These are phyloP conservation scores for Scaptomyza parva DNA, from an alignment of 2,888 invertebrate genomes.

Conservation along the genomic window DNA sequence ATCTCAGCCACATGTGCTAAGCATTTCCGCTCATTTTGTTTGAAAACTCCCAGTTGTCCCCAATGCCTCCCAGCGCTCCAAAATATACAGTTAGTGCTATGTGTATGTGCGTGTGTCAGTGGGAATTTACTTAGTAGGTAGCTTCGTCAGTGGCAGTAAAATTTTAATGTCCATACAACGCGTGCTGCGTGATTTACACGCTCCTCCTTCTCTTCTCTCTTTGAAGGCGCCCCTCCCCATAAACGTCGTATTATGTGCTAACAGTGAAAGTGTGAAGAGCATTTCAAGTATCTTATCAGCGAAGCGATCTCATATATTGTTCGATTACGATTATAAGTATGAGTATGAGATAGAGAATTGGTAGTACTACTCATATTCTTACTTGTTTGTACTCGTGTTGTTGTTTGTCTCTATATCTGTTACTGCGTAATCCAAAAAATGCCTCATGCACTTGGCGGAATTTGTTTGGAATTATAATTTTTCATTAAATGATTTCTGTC, in stretches of 20 bases:
- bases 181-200: conserved; percentile 60
- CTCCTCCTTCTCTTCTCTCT: background rate
- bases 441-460: conserved; percentile 31
- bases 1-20: conserved; percentile 64
- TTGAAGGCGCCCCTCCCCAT: background rate
- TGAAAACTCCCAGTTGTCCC: conserved; percentile 4
- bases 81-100: background rate
- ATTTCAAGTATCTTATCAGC: conserved; percentile 70
- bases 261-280: conserved; percentile 68
- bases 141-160: conserved; percentile 57
- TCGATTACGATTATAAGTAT: conserved; percentile 33
- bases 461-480: no score
- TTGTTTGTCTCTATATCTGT: conserved; percentile 20
- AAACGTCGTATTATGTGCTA: conserved; percentile 23
- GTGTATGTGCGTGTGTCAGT: conserved; percentile 5
- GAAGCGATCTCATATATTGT: conserved; percentile 32
- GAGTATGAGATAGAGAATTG: conserved; percentile 6
- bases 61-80: background rate
- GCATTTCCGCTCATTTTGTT: conserved; percentile 42
- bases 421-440: conserved; percentile 37
- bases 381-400: conserved; percentile 4
- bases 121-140: conserved; percentile 39
- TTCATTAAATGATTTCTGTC: no score
- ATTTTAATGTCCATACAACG: conserved; percentile 67
- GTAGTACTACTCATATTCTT: background rate